Base-by-base conservation (phyloP, 2,797 vertebrate species). In the Sebastolobus altivelis region DNA sequence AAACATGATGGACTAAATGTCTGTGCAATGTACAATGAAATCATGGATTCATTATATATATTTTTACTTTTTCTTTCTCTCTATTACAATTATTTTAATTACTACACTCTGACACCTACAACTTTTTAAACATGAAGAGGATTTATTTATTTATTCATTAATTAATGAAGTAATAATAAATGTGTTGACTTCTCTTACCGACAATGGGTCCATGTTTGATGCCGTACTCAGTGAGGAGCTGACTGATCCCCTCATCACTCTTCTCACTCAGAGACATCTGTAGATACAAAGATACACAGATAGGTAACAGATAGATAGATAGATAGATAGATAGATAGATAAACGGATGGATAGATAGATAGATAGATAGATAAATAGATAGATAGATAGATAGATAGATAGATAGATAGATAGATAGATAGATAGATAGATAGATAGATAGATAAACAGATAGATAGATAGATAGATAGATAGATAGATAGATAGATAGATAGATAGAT, bases 161-260 rank as follows among this genome's bases (percentile, higher is more conserved):
- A 7, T 13, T 0, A 20, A 38, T 29, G 0, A 65, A 38, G 35
- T 16, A 13, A 29, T 13, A 31, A 10, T 13, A 31, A 10, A 25
- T 40, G 40, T 68, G 10, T 40, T 6, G 12, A n/a, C 14, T 3
- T 13, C 29, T 63, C 87, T 81, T 87, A 96, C 95, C 94, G 2
- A 96, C 94, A 27, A 96, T 76, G 5, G 95, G 95, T 80, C 95
- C 95, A 72, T 96, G 95, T 82, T 93, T 94, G 73, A 96, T 94
- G 38, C 87, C 93, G 65, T 94, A 93, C 8, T 93, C 61, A n/a
- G 87, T 60, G 6, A 96, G 87, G 72, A 96, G 52, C 35, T 82
- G 22, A 4, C 54, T 65, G 79, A 96, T 81, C 76, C 96, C 94
- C 9, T 87, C 65, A 16, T 91, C 75, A 18, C 88, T 92, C 79